Base-by-base conservation (phyloP, 2,888 invertebrate species). In the Adelphocoris suturalis region DNA sequence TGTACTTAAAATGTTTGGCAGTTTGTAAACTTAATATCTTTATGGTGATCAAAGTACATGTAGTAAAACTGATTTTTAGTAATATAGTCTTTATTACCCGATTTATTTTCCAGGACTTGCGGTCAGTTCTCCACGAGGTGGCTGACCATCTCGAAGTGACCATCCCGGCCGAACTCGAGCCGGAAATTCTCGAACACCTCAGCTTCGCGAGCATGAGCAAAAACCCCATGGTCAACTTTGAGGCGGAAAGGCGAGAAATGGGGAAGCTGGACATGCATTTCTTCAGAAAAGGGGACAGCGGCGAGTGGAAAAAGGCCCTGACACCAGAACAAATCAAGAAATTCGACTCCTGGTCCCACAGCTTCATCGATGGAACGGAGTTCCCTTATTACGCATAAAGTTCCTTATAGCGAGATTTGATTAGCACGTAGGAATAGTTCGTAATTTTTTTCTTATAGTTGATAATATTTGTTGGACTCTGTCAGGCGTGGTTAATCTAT, bases 201-300 rank as follows among this genome's bases (percentile, higher is more conserved):
- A 94, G 94, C 90, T 95, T 95, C 92, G 93, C 93, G 37, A 93
- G 92, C 82, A 96, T 96, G 96, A 94, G 94, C 92, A 92, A 93
- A 2, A 96, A 96, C 93, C 93, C 94, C 9, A 94, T 94, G 37
- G 95, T 95, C 14, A 95, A 96, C 92, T 94, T 94, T 91, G 94
- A 95, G 92, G 91, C 93, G 0, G 92, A 92, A 92, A 92, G 89
- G 92, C 93, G 90, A 47, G 80, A 92, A 91, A 61, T 93, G 93
- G 91, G 92, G 92, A 87, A 93, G 92, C 93, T 93, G 0, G 57
- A 87, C 19, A 23, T 90, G 76, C 91, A 92, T 23, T 95, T 95
- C 91, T 94, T 94, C 92, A 93, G 94, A 91, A 93, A 93, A 47
- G 95, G 95, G 11, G 93, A 93, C 91, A 93, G 94, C 12, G 94